A percentile compares a stretch with the other conserved stretches of the same genome.
These are phyloP conservation scores for Bombycilla garrulus DNA, from an alignment of 2,113 vertebrate genomes.

Conservation along the genomic window DNA sequence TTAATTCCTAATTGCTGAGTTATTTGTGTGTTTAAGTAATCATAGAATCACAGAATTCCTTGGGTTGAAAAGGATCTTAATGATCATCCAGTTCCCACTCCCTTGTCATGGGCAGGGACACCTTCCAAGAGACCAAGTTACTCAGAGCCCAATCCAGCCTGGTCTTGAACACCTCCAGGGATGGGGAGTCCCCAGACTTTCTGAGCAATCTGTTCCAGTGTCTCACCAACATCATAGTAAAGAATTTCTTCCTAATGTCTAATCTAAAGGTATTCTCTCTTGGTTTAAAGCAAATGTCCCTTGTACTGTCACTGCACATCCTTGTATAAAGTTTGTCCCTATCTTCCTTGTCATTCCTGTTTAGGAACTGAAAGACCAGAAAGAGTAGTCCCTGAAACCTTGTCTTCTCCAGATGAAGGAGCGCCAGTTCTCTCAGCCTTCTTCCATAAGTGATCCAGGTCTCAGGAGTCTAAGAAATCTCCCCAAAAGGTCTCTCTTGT, in stretches of 20 bases:
- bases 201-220: background rate
- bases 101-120: background rate
- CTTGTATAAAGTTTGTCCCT: background rate
- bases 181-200: background rate
- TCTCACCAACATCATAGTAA: background rate
- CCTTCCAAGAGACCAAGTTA: background rate
- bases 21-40: background rate
- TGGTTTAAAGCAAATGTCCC: background rate
- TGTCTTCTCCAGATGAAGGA: background rate
- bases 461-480: background rate
- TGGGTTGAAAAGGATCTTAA: background rate
- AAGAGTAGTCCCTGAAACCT: background rate
- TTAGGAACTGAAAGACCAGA: background rate
- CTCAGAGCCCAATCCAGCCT: background rate
- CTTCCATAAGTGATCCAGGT: background rate
- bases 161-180: background rate
- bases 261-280: background rate
- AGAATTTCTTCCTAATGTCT: background rate
- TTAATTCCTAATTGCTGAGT: background rate
- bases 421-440: background rate
- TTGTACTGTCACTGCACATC: background rate
- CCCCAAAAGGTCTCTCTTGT: background rate
- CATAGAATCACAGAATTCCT: background rate
- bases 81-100: background rate
- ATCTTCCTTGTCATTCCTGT: background rate